Evolutionary conservation across 2,888 invertebrate species (phyloP).

Genomic region (Perizoma affinitatum): DNA sequence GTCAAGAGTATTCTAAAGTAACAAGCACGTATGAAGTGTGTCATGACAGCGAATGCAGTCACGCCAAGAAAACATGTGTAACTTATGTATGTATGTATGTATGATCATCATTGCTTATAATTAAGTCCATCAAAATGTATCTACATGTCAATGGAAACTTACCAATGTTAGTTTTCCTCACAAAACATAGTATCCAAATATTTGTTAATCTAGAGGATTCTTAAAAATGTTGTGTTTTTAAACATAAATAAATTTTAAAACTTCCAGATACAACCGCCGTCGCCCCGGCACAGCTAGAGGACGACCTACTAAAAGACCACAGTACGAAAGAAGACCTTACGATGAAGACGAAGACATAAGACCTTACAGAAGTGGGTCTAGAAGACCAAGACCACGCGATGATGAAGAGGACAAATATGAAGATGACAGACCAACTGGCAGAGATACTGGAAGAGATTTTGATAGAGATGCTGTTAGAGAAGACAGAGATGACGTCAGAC

Average conservation of each 20-base stretch:
- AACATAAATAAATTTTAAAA: slow-evolving; percentile 31
- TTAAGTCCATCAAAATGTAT: no score
- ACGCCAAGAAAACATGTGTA: no score
- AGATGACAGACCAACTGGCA: slow-evolving; percentile 47
- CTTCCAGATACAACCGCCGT: slow-evolving; percentile 74
- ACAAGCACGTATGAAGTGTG: no score
- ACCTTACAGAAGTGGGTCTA: slow-evolving; percentile 54
- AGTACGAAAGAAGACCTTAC: slow-evolving; percentile 67
- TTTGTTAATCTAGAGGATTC: no score
- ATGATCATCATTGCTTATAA: no score
- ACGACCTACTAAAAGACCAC: slow-evolving; percentile 64
- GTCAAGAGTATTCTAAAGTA: no score
- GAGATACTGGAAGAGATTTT: slow-evolving; percentile 60
- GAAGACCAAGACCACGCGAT: slow-evolving; percentile 62
- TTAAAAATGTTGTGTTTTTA: no score
- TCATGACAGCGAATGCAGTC: no score
- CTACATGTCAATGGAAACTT: no score
- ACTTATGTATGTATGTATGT: no score
- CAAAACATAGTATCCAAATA: no score
- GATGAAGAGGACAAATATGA: slow-evolving; percentile 63
- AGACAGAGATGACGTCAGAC: slow-evolving; percentile 38
- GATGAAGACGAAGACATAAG: slow-evolving; percentile 68
- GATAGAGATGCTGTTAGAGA: slow-evolving; percentile 50
- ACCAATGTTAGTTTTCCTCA: no score
- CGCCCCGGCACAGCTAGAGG: slow-evolving; percentile 69